Evolutionary conservation across 2,797 vertebrate genomes (phyloP).

Genomic region (Pangasius macronema): DNA sequence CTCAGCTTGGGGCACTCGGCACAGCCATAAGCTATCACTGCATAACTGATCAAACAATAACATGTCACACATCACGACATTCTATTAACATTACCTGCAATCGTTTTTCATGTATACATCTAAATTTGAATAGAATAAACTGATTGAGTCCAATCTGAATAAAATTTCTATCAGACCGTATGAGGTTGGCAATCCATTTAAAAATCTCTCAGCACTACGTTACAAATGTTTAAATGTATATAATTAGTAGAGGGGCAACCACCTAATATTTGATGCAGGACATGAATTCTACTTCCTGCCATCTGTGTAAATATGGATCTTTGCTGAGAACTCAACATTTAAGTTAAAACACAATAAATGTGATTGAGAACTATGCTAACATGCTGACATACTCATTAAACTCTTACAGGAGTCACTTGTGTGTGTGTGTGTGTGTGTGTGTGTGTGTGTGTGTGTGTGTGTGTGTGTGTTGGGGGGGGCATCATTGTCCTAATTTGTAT

Average conservation of each 20-base stretch:
- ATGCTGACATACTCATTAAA: background rate
- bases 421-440: too few relatives aligned
- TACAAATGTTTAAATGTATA: background rate
- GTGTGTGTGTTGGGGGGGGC: too few relatives aligned
- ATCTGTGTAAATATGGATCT: background rate
- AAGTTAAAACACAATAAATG: background rate
- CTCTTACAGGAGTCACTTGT: too few relatives aligned
- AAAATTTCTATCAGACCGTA: background rate
- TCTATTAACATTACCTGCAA: background rate
- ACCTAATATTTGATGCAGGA: background rate
- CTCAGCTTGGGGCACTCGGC: conserved; percentile 85
- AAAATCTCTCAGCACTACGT: background rate
- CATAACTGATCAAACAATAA: conserved; percentile 71
- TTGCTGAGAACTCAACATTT: background rate
- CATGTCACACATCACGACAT: background rate
- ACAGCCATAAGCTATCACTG: conserved; percentile 85
- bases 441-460: too few relatives aligned
- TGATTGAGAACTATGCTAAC: background rate
- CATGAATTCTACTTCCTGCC: background rate
- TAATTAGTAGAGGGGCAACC: background rate
- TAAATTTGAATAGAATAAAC: background rate
- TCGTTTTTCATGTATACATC: background rate
- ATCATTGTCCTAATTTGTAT: background rate
- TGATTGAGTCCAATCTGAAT: background rate
- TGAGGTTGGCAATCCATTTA: background rate